phyloP scores from a whole-genome alignment of 2,113 vertebrate species.

The Otocyon megalotis region DNA sequence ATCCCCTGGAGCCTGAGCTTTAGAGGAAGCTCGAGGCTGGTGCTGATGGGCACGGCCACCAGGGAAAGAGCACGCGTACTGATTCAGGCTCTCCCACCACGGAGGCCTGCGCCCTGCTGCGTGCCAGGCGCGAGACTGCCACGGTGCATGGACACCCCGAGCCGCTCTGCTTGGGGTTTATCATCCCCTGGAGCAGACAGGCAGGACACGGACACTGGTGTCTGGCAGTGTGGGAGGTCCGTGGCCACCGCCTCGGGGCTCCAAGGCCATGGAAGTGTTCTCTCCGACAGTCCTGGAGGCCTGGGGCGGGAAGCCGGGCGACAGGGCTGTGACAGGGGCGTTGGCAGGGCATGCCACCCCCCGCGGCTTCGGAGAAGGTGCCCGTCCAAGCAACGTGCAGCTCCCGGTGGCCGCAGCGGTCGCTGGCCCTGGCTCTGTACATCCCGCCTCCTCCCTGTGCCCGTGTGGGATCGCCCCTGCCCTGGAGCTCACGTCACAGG shows the following conservation, averaged over 20 bases:
- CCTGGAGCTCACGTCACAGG: not conserved
- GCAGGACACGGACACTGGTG: accelerated
- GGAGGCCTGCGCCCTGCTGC: not conserved
- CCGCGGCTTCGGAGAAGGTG: not conserved
- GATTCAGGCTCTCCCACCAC: not conserved
- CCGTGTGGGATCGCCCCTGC: not conserved
- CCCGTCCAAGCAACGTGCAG: not conserved
- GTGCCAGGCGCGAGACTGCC: not conserved
- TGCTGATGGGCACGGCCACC: not conserved
- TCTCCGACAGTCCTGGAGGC: not conserved
- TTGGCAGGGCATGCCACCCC: not conserved
- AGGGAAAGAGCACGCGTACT: not conserved
- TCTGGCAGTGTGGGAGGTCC: no score
- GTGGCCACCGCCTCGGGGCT: no score
- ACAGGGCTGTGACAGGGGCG: not conserved
- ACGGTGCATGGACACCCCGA: accelerated
- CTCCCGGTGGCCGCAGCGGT: not conserved
- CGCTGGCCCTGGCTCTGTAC: not conserved
- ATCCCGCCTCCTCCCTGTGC: no score
- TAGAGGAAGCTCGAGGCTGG: no score
- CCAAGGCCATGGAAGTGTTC: no score
- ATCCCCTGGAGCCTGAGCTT: not conserved
- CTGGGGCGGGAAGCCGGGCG: accelerated
- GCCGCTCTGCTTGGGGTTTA: no score
- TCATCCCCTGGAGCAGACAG: not conserved